These are phyloP conservation scores for Enteromius unitaeniatus DNA, from an alignment of 2,797 vertebrate species.

Conservation along the genomic window DNA sequence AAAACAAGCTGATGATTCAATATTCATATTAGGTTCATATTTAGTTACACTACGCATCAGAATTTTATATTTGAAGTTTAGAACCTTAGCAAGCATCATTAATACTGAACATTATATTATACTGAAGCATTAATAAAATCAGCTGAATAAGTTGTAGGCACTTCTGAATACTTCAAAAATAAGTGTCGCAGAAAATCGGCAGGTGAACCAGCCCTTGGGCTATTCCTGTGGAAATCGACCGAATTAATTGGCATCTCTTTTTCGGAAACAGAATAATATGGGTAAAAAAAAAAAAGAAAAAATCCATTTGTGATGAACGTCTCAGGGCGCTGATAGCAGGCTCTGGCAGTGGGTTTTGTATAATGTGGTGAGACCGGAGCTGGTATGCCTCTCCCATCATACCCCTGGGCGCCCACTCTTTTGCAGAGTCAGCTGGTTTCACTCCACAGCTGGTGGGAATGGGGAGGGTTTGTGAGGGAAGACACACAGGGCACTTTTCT, in stretches of 20 bases:
- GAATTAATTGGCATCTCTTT: conserved; percentile 32
- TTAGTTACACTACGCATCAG: background rate
- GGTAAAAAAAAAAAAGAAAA: conserved; percentile 9
- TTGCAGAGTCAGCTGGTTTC: conserved; percentile 49
- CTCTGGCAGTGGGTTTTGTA: conserved; percentile 46
- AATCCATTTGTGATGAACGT: conserved; percentile 6
- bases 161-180: conserved; percentile 1
- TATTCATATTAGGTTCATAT: background rate
- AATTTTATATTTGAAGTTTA: background rate
- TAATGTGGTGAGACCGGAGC: conserved; percentile 35
- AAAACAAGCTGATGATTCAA: background rate
- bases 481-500: conserved; percentile 45
- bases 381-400: conserved; percentile 48
- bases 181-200: background rate
- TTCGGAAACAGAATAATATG: conserved; percentile 27
- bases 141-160: background rate
- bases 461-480: conserved; percentile 29
- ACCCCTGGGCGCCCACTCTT: conserved; percentile 52
- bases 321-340: conserved; percentile 36
- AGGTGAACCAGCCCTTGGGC: conserved; percentile 28
- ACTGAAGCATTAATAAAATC: background rate
- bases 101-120: background rate
- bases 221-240: conserved; percentile 11
- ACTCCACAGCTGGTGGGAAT: conserved; percentile 52
- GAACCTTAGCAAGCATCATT: background rate